Evolutionary conservation across 2,888 invertebrate genomes (phyloP), one percentile per base, ranked within the genome.

Genomic region (Drosophila pseudotakahashii): DNA sequence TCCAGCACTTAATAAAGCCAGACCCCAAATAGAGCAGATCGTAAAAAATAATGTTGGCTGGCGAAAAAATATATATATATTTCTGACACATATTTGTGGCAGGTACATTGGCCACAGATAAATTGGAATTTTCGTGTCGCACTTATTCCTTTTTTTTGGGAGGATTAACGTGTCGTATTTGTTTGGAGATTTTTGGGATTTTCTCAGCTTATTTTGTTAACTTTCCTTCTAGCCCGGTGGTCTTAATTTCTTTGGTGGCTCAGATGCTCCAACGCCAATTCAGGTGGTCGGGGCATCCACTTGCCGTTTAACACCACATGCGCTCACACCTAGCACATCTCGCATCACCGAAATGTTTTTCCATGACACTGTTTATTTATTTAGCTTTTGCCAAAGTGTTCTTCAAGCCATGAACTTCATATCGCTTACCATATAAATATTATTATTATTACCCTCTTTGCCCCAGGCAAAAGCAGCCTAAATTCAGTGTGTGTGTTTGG

Each of bases 371-470:
- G 74, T 77, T 83, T 86, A 86, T 81, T 83, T 86, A 81, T 81
- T 83, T 73, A 83, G 79, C 66, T 64, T 58, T 62, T 78, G 79
- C 73, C 82, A 58, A 80, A 83, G 75, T 55, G 67, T 71, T 77
- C 79, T 73, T 57, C 61, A 58, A 32, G 63, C 70, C 64, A 69
- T 55, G 67, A 77, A 69, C 60, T 81, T 81, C 79, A 76, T 82
- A 84, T 87, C 81, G 67, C 79, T 82, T 70, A 61, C 79, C 74
- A 81, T 84, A 82, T 82, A 87, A 82, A 82, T 82, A 86, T 87
- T 82, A 87, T 87, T 79, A 79, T 87, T 84, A 81, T 81, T 84
- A 77, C 79, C 59, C 75, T 53, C 50, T n/a, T 51, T 41, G 57
- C 68, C 45, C 13, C 48, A 16, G 41, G 57, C 48, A 50, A 51